Evolutionary conservation across 2,888 invertebrate genomes (phyloP), one percentile per base, ranked within the genome.

Genomic region (Eustalomyia histrio): DNA sequence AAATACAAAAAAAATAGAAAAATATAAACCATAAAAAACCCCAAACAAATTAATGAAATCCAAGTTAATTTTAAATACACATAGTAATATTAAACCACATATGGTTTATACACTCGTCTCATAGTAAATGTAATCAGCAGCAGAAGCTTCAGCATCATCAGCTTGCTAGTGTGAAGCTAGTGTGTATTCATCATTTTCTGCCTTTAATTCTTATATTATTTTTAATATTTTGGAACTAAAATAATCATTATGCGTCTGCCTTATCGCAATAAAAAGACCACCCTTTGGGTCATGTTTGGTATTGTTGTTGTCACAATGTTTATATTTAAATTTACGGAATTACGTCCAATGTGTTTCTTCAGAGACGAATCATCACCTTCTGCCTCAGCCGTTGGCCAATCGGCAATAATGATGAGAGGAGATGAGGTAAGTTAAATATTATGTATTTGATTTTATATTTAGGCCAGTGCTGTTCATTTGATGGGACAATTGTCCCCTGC

Each of bases 261-360:
- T 74, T 89, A 89, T 85, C 88, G 90, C 82, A 90, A 90, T 85
- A 90, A 89, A 86, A 89, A 88, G 84, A 86, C 89, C 80, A 88
- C 88, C 85, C 87, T 90, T 65, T 90, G 90, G 90, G 88, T 89
- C 72, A 86, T 89, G 83, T 87, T 90, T 65, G 89, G 87, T 83
- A 85, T 90, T 80, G 87, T 90, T 84, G 89, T 88, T 83, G 86
- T 90, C 83, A 90, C 90, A 75, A 90, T 90, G 89, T 89, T 90
- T 86, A 86, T 90, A 80, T 90, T 91, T 85, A 91, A 91, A 86
- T 90, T 89, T 85, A 88, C 88, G 81, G 90, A 91, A 82, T 83
- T 91, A 83, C 88, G 90, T 24, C 90, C 91, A 78, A 88, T 88
- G 43, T 91, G 90, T 85, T 88, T 91, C 65, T 90, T 91, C 86